A percentile compares a stretch with the other conserved stretches of the same genome.
Conservation (phyloP, 2,113 vertebrate genomes). For the Leptodactylus fuscus region DNA sequence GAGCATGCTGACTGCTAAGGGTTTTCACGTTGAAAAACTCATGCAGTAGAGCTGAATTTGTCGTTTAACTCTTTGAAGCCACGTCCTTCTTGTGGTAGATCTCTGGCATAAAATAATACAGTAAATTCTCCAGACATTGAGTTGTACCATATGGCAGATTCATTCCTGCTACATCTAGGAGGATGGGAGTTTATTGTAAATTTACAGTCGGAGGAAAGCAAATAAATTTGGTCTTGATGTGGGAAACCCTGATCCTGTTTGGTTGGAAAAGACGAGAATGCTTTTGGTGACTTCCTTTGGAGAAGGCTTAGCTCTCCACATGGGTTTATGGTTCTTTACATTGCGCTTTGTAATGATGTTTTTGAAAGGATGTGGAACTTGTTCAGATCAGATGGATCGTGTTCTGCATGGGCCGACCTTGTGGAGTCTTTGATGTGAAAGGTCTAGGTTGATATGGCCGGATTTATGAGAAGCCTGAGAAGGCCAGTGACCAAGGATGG, state of each 20-base stretch:
- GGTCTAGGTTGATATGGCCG: not conserved
- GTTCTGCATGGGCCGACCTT: not conserved
- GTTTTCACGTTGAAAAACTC: not conserved
- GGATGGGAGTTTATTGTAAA: not conserved
- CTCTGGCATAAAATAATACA: not conserved
- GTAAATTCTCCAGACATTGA: not conserved
- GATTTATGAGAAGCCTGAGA: not conserved
- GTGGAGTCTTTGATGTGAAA: slow-evolving; percentile 15
- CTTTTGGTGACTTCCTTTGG: not conserved
- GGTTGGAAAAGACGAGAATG: not conserved
- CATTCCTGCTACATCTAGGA: not conserved
- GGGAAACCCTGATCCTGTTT: not conserved
- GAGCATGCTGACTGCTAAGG: not conserved
- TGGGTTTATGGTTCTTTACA: not conserved
- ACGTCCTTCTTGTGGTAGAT: not conserved
- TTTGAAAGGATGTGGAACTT: not conserved
- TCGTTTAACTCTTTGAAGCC: not conserved
- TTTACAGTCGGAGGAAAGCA: no score
- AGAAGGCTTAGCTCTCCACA: not conserved
- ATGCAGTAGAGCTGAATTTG: slow-evolving; percentile 9
- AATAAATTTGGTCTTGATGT: not conserved
- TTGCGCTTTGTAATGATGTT: not conserved
- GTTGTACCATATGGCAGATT: not conserved
- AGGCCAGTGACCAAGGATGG: not conserved
- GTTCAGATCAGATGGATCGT: not conserved